Base-by-base conservation (phyloP, 2,888 invertebrate species). In the Cryptocephalus moraei region DNA sequence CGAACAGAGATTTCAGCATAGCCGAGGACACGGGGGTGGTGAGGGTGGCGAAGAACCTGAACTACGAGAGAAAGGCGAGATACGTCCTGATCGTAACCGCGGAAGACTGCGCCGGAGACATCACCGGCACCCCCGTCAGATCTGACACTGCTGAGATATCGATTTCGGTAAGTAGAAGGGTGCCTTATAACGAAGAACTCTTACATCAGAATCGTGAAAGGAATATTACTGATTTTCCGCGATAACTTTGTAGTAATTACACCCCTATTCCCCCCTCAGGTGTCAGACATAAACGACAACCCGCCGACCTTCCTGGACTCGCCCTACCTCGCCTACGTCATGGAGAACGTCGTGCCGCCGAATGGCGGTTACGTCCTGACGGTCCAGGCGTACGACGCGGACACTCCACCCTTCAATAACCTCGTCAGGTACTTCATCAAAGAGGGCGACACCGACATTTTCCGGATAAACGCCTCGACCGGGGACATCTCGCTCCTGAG, bases 281-380 rank as follows among this genome's bases (percentile, higher is more conserved):
- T 95, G 45, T 81, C 86, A 56, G 93, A 95, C 71, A 87, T 93
- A 64, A 94, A 95, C 72, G 94, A 95, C 73, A 92, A 92, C 66
- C 85, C 87, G 32, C 95, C 95, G 40, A 85, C 89, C 40, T 95
- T 95, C 72, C 74, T 91, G 57, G 89, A 95, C 72, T 92, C 93
- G n/a, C 94, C 94, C 0, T 94, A 93, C 72, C 74, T 91, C 64
- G 91, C 91, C 4, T 86, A 88, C 68, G 91, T 94, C 48, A 90
- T 92, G 84, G 95, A 96, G 74, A 91, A 91, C 69, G 82, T 88
- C 61, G 80, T 88, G 53, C 86, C 88, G 47, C 84, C 86, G 43
- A 85, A 81, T 60, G 82, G 77, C 60, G 88, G 87, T 44, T 88
- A 86, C 67, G 82, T 90, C 58, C 79, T 84, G 61, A 83, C 87